Conservation (phyloP, 2,113 vertebrate species). For the Corythaixoides concolor region DNA sequence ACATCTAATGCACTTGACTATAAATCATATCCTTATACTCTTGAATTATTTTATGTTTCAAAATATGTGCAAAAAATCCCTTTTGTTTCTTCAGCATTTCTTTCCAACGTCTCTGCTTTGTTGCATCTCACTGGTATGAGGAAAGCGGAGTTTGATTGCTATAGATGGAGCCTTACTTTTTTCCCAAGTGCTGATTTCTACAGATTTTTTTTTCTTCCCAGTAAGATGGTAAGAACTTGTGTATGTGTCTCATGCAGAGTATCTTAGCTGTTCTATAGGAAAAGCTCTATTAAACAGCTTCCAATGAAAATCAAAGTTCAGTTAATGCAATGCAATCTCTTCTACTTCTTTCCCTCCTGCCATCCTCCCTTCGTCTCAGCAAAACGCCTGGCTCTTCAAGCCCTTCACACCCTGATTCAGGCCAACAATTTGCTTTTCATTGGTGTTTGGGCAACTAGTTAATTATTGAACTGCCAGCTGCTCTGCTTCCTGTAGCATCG, state of each 20-base stretch:
- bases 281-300: fast-evolving
- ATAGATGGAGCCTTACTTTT: not conserved
- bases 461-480: not conserved
- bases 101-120: not conserved
- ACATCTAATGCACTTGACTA: not conserved
- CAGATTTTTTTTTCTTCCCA: not conserved
- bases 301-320: not conserved
- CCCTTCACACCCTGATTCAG: not conserved
- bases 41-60: not conserved
- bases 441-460: not conserved
- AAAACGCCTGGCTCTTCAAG: not conserved
- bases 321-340: not conserved
- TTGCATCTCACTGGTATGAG: not conserved
- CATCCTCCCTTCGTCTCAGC: not conserved
- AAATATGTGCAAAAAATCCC: not conserved
- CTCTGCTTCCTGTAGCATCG: not conserved
- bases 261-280: not conserved
- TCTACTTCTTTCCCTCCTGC: not conserved
- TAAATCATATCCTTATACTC: not conserved
- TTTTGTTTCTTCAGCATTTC: not conserved
- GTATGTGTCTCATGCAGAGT: not conserved
- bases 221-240: not conserved
- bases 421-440: not conserved
- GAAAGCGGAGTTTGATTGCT: not conserved
- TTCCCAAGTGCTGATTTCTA: not conserved